phyloP scores from a whole-genome alignment of 1,140 invertebrate genomes.

The Bombyx mandarina region DNA sequence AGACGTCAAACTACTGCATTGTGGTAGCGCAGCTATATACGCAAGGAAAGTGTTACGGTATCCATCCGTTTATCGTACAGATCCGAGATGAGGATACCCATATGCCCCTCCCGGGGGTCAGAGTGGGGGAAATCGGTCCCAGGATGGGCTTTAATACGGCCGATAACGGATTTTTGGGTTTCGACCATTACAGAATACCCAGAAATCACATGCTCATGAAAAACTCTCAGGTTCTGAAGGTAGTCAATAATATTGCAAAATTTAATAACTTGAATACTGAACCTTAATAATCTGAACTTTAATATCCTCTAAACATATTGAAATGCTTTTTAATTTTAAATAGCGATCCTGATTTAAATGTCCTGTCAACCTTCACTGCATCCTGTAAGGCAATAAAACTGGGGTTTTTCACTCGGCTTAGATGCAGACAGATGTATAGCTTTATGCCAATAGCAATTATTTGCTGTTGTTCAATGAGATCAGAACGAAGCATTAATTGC shows the following conservation, averaged over 20 bases:
- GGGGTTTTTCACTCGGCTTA: too few relatives aligned
- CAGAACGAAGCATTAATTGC: too few relatives aligned
- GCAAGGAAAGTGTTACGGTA: conserved; percentile 85
- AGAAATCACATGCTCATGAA: conserved; percentile 95
- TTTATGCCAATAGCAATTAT: too few relatives aligned
- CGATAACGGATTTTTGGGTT: conserved; percentile 92
- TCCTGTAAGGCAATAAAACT: too few relatives aligned
- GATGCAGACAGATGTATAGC: too few relatives aligned
- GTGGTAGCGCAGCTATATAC: conserved; percentile 91
- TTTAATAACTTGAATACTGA: too few relatives aligned
- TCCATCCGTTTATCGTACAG: conserved; percentile 94
- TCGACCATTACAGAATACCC: conserved; percentile 89
- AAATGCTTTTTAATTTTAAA: too few relatives aligned
- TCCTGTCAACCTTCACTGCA: too few relatives aligned
- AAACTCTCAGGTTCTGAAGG: conserved; percentile 84
- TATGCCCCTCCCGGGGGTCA: conserved; percentile 86
- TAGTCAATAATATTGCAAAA: conserved; percentile 23
- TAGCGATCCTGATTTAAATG: too few relatives aligned
- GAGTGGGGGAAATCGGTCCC: conserved; percentile 93
- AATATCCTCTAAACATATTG: too few relatives aligned
- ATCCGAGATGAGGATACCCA: conserved; percentile 90
- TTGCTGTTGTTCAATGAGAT: too few relatives aligned
- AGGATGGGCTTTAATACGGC: conserved; percentile 91
- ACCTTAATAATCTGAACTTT: too few relatives aligned
- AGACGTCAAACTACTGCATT: conserved; percentile 91